A percentile compares a stretch with the other conserved stretches of the same genome.
Evolutionary conservation across 2,113 vertebrate genomes (phyloP).

Genomic region (Pangasianodon gigas): DNA sequence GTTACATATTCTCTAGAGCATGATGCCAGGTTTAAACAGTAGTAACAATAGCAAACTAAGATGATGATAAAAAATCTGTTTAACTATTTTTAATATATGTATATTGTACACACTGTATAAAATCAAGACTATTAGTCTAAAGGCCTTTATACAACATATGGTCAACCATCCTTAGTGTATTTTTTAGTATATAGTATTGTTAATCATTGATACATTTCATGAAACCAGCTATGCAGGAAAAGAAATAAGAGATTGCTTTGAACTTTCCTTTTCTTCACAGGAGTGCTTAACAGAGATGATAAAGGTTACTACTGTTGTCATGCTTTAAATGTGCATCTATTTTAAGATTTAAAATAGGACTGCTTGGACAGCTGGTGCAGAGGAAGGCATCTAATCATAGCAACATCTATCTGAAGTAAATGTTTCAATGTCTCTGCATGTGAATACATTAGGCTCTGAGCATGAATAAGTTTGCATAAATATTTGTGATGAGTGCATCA

Average conservation of each 20-base stretch:
- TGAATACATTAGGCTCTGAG: slow-evolving; percentile 13
- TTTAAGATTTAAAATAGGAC: slow-evolving; percentile 41
- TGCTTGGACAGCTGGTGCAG: slow-evolving; percentile 42
- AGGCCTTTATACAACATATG: neutral
- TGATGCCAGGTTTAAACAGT: neutral
- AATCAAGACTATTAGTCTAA: neutral
- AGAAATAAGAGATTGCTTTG: slow-evolving; percentile 24
- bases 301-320: slow-evolving; percentile 45
- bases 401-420: slow-evolving; percentile 37
- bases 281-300: slow-evolving; percentile 12
- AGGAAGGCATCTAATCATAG: slow-evolving; percentile 44
- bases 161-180: neutral
- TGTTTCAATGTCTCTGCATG: slow-evolving; percentile 19
- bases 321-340: slow-evolving; percentile 36
- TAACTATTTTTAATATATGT: neutral
- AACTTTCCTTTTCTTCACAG: slow-evolving; percentile 30
- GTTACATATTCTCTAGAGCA: neutral
- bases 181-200: neutral
- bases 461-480: slow-evolving; percentile 45
- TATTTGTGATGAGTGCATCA: slow-evolving; percentile 31
- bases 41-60: neutral
- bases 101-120: neutral
- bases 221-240: neutral
- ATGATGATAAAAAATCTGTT: neutral
- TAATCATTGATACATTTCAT: neutral